Evolutionary conservation across 2,113 vertebrate species (phyloP).

Genomic region (Pteropus alecto): DNA sequence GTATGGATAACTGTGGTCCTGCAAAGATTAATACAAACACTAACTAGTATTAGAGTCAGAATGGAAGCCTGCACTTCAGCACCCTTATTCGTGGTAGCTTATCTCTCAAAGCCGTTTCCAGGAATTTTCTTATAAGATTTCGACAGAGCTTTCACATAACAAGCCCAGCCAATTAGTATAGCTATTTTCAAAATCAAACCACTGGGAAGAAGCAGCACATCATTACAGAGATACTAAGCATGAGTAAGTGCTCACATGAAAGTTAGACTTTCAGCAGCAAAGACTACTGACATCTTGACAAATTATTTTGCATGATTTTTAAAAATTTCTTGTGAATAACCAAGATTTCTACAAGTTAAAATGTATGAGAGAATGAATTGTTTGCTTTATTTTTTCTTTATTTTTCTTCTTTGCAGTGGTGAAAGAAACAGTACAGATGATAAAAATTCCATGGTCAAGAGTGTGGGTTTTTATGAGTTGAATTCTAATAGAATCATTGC

Average conservation of each 20-base stretch:
- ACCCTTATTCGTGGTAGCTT: fast-evolving
- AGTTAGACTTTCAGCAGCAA: neutral
- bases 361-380: neutral
- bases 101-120: neutral
- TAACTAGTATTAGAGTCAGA: neutral
- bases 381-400: neutral
- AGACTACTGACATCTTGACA: neutral
- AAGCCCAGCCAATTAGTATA: neutral
- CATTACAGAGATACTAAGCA: neutral
- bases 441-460: neutral
- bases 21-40: no score
- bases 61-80: neutral
- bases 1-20: neutral
- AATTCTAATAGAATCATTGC: neutral
- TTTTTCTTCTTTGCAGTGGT: neutral
- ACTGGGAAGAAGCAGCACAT: neutral
- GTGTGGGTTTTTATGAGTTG: neutral
- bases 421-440: neutral
- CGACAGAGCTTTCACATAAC: neutral
- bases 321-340: neutral
- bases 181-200: neutral
- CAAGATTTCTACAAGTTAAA: neutral
- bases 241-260: neutral
- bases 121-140: neutral
- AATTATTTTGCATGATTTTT: neutral